Percentiles rank a stretch among this genome's conserved stretches.
These are phyloP conservation scores for Diabrotica undecimpunctata DNA, from an alignment of 1,140 invertebrate genomes.

Conservation along the genomic window DNA sequence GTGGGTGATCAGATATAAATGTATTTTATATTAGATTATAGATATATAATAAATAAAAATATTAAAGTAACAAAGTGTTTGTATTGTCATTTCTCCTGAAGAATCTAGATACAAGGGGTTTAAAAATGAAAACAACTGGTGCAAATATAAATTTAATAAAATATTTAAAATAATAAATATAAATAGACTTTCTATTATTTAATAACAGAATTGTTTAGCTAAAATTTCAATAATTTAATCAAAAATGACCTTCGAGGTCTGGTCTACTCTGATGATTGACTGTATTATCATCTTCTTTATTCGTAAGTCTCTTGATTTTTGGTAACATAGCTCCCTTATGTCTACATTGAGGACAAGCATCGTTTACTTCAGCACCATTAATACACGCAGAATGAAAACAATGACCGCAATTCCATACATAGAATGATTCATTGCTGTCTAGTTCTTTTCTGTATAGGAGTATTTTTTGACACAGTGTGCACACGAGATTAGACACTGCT, in stretches of 20 bases:
- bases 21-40: no score
- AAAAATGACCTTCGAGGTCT: slow-evolving; percentile 46
- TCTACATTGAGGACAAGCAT: slow-evolving; percentile 40
- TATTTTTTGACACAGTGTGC: slow-evolving; percentile 39
- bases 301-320: slow-evolving; percentile 24
- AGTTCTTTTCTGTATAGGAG: slow-evolving; percentile 26
- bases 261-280: slow-evolving; percentile 31
- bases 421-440: slow-evolving; percentile 27
- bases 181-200: slow-evolving; percentile 9
- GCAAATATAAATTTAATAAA: slow-evolving; percentile 7
- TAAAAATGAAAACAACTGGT: no score
- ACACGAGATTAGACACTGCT: slow-evolving; percentile 32
- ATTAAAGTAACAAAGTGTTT: no score
- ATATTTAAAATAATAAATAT: not conserved
- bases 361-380: slow-evolving; percentile 27
- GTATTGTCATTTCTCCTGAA: no score
- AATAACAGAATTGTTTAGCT: not conserved
- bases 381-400: slow-evolving; percentile 40
- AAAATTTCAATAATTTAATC: slow-evolving; percentile 23
- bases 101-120: no score
- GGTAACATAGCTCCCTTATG: slow-evolving; percentile 27
- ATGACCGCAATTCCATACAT: slow-evolving; percentile 43
- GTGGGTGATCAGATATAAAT: no score
- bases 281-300: slow-evolving; percentile 16
- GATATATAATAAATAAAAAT: no score